Conservation (phyloP, 2,113 vertebrate species). For the Mustela nigripes region DNA sequence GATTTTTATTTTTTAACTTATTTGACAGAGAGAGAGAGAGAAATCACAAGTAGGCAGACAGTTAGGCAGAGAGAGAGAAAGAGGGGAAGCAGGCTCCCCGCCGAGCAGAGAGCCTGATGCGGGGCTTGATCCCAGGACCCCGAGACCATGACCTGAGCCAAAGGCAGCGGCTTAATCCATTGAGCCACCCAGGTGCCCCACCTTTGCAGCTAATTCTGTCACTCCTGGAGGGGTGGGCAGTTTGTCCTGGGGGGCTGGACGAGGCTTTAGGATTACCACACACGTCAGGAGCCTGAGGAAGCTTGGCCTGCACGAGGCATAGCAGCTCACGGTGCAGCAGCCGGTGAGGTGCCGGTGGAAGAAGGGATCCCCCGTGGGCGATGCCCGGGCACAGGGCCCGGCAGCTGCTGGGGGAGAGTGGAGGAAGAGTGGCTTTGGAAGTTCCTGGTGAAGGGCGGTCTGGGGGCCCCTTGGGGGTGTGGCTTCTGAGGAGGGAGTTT, state of each 20-base stretch:
- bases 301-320: neutral
- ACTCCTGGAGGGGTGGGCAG: neutral
- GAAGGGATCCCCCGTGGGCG: too few species aligned
- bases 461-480: neutral
- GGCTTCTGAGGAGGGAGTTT: neutral
- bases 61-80: too few species aligned
- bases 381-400: too few species aligned
- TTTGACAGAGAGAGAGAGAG: too few species aligned
- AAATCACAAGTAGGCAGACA: too few species aligned
- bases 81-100: too few species aligned
- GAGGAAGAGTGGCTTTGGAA: neutral
- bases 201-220: neutral
- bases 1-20: too few species aligned
- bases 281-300: neutral
- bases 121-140: too few species aligned
- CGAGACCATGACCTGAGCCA: too few species aligned
- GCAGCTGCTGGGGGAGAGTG: neutral
- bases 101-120: too few species aligned
- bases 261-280: neutral
- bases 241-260: neutral
- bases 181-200: too few species aligned
- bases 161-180: too few species aligned
- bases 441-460: neutral
- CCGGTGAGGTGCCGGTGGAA: neutral
- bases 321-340: neutral